These are phyloP conservation scores for Apus apus DNA, from an alignment of 2,113 vertebrate genomes.

Conservation along the genomic window DNA sequence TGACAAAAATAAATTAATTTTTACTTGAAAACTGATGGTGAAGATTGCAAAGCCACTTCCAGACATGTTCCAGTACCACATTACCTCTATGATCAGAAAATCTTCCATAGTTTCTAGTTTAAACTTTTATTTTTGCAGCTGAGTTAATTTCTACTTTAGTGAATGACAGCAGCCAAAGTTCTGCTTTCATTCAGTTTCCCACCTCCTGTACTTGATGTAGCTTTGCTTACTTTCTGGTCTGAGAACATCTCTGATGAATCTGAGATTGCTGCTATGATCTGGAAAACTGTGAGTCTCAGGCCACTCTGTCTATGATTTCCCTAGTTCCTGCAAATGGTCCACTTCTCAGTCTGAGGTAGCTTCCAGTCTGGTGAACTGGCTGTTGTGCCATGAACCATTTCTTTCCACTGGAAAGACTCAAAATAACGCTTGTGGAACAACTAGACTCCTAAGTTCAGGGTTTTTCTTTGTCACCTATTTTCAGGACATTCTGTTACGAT, in stretches of 20 bases:
- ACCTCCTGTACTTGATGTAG: background rate
- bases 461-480: background rate
- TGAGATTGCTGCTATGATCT: background rate
- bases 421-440: background rate
- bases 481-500: background rate
- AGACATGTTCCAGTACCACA: background rate
- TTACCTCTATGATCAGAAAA: background rate
- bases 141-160: background rate
- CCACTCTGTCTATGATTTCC: background rate
- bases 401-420: background rate
- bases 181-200: background rate
- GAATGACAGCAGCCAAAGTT: background rate
- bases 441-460: background rate
- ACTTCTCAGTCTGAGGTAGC: background rate
- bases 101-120: background rate
- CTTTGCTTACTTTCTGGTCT: background rate
- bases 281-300: background rate
- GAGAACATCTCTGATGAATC: background rate
- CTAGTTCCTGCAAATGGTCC: background rate
- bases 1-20: background rate
- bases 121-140: background rate
- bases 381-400: background rate
- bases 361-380: background rate
- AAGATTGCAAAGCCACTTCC: background rate
- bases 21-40: background rate